Conservation (phyloP, 2,113 vertebrate species). For the Phaetusa simplex region DNA sequence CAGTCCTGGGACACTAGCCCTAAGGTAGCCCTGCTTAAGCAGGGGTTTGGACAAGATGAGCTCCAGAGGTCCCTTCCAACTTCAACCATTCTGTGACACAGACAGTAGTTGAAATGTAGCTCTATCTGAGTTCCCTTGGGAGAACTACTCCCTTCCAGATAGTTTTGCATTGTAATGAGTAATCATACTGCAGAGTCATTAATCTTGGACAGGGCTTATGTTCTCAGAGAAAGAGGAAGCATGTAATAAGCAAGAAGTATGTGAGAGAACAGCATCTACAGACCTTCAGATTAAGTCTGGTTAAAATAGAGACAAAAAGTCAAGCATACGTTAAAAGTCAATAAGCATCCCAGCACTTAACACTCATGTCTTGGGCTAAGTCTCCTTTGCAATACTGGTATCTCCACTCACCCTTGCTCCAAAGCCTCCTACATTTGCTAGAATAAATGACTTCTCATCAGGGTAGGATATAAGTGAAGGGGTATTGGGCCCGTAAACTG, state of each 20-base stretch:
- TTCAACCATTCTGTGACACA: neutral
- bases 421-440: neutral
- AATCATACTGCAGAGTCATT: neutral
- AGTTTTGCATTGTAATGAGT: neutral
- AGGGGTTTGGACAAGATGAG: neutral
- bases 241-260: neutral
- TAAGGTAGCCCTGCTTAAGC: neutral
- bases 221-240: neutral
- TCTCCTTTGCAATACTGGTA: neutral
- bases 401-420: neutral
- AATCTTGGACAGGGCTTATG: neutral
- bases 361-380: neutral
- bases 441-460: neutral
- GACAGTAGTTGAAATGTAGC: neutral
- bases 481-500: neutral
- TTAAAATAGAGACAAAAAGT: neutral
- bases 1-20: neutral
- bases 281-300: neutral
- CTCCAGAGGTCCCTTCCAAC: neutral
- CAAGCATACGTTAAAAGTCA: neutral
- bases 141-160: neutral
- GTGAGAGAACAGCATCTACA: neutral
- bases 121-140: neutral
- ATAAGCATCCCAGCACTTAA: neutral
- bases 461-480: neutral